phyloP scores from a whole-genome alignment of 1,140 invertebrate genomes.

The Aporrectodea caliginosa region DNA sequence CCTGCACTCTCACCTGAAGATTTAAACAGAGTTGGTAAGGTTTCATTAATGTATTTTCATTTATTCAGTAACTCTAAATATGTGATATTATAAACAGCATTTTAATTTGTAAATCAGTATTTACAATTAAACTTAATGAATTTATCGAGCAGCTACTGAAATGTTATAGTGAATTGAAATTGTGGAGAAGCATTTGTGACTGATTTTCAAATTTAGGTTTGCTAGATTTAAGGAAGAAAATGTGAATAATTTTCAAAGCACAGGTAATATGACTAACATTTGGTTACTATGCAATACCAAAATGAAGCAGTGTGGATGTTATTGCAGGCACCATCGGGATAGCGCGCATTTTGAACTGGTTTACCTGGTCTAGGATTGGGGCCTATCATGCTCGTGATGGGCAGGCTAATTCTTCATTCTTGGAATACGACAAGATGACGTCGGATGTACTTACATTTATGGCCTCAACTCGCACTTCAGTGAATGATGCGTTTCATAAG shows the following conservation, averaged over 20 bases:
- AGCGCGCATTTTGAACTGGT: background rate
- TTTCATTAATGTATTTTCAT: background rate
- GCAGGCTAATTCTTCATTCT: conserved; percentile 2
- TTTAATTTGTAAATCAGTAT: background rate
- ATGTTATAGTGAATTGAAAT: background rate
- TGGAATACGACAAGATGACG: conserved; percentile 27
- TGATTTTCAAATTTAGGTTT: background rate
- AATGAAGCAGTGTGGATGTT: background rate
- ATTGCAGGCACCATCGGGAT: background rate
- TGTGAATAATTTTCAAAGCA: background rate
- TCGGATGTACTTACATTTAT: conserved; percentile 23
- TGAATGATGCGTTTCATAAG: background rate
- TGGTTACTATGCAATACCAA: too few species aligned
- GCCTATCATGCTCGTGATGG: conserved; percentile 9
- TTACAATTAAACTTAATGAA: background rate
- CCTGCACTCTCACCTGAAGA: background rate
- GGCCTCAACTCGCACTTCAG: conserved; percentile 18
- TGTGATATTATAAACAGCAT: background rate
- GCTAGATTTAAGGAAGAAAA: background rate
- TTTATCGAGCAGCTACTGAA: background rate
- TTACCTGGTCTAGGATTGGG: conserved; percentile 6
- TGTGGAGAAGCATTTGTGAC: background rate
- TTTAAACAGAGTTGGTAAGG: background rate
- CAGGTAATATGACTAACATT: background rate
- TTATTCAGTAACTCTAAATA: background rate